These are phyloP conservation scores for Suillia variegata DNA, from an alignment of 2,888 invertebrate species.

Conservation along the genomic window DNA sequence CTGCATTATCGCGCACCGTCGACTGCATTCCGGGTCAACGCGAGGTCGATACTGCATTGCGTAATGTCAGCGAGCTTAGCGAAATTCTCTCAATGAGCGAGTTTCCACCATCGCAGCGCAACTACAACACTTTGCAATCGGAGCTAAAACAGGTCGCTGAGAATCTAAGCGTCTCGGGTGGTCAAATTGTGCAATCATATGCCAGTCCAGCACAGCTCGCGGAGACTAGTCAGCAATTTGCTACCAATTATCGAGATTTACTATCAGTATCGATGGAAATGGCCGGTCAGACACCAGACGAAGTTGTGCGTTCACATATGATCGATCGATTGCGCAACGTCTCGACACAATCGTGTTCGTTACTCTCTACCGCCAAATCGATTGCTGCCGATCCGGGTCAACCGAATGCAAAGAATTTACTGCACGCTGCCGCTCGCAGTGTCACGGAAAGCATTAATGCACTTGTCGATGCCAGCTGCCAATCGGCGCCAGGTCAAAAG, in stretches of 20 bases:
- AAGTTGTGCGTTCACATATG: constrained; percentile 78
- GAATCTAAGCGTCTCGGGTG: constrained; percentile 81
- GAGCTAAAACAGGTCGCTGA: constrained; percentile 86
- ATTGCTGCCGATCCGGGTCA: constrained; percentile 88
- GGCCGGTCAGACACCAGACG: constrained; percentile 81
- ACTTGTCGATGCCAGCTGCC: constrained; percentile 74
- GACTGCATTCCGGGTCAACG: constrained; percentile 91
- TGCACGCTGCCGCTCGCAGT: constrained; percentile 84
- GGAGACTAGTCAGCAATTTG: constrained; percentile 77
- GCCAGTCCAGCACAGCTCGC: constrained; percentile 74
- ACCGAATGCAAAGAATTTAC: constrained; percentile 88
- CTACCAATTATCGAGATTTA: constrained; percentile 77
- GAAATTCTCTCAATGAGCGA: constrained; percentile 75
- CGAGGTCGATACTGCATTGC: constrained; percentile 89
- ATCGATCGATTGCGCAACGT: constrained; percentile 86
- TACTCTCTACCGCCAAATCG: constrained; percentile 85
- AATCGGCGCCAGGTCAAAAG: constrained; percentile 92
- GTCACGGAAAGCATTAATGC: constrained; percentile 93
- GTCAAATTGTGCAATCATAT: constrained; percentile 80
- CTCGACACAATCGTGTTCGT: constrained; percentile 83
- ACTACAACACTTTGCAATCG: constrained; percentile 80
- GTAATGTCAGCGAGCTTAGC: constrained; percentile 77
- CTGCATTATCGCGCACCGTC: constrained; percentile 70
- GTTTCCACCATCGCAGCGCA: constrained; percentile 76
- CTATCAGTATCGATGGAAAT: constrained; percentile 82